Base-by-base conservation (phyloP, 92 coral and sea anemone species). In the Montipora capitata region DNA sequence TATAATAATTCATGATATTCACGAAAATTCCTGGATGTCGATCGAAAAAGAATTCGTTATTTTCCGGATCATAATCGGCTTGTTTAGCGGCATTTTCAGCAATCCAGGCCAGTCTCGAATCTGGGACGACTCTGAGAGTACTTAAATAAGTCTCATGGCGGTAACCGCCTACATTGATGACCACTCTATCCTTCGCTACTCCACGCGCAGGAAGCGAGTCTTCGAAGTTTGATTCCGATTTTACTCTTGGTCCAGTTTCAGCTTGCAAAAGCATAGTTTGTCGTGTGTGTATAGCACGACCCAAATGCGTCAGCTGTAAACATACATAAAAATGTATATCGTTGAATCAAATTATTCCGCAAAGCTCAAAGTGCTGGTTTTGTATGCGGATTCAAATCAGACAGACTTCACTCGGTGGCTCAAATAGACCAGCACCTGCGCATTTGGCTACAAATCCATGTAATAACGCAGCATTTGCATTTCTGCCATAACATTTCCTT, bases 121-220 rank as follows among this genome's bases (percentile, higher is more conserved):
- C 99, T 16, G 99, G 99, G 13, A 98, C 97, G 67, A 96, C 98
- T 70, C 93, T 86, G 13, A 98, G 95, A 13, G 99, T 98, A 70
- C 99, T 98, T 66, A 98, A 82, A 89, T 94, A 95, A 8, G 99
- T 98, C 82, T 98, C 99, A 73, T 98, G 99, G 69, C 95, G 98
- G 44, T 91, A 85, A 0, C 99, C 99, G n/a, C 99, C 99, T 70
- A 98, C 99, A 63, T 98, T 98, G 40, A 95, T 91, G 40, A 94
- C 89, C 10, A 95, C 96, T 56, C 98, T 79, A 76, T 95, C 98
- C 84, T 95, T 95, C 44, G 91, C 94, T n/a, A 91, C 77, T 45
- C 87, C 86, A 43, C 95, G 93, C 35, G 96, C 83, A 18, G 92
- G 90, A n/a, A 93, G 78, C 38, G 82, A 75, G 52, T 90, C 90